Evolutionary conservation across 2,888 invertebrate species (phyloP).

Genomic region (Cephus runcator): DNA sequence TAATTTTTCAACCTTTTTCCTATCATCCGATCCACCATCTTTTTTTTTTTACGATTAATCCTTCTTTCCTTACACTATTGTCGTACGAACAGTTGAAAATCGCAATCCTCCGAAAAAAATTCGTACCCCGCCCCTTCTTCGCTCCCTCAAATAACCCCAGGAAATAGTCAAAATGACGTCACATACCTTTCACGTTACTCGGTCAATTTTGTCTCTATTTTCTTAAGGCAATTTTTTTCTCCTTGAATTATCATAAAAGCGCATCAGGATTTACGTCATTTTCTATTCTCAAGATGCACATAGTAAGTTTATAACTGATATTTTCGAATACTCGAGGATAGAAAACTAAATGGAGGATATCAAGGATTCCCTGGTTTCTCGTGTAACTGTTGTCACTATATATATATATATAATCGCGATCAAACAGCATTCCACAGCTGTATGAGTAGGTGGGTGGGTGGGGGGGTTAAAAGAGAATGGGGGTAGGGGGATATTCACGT

Average conservation of each 20-base stretch:
- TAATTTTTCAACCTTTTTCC: background rate
- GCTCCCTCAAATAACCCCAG: slow-evolving; percentile 28
- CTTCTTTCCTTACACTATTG: background rate
- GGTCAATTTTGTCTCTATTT: background rate
- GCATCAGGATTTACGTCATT: background rate
- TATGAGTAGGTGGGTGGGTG: background rate
- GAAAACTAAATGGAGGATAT: background rate
- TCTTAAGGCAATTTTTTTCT: background rate
- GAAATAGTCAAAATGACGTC: background rate
- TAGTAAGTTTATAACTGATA: background rate
- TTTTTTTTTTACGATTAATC: background rate
- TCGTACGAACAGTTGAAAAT: slow-evolving; percentile 48
- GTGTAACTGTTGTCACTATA: background rate
- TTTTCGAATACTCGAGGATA: background rate
- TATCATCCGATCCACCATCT: background rate
- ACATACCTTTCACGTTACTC: background rate
- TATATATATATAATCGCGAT: background rate
- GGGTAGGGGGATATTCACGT: background rate
- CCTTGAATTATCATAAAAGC: background rate
- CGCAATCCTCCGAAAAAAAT: slow-evolving; percentile 26
- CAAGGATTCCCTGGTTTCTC: background rate
- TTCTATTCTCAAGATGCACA: background rate
- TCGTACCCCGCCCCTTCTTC: too few species aligned
- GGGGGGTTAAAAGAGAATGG: too few species aligned
- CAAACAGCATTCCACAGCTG: background rate